Conservation (phyloP, 2,113 vertebrate species). For the Sorex fumeus region DNA sequence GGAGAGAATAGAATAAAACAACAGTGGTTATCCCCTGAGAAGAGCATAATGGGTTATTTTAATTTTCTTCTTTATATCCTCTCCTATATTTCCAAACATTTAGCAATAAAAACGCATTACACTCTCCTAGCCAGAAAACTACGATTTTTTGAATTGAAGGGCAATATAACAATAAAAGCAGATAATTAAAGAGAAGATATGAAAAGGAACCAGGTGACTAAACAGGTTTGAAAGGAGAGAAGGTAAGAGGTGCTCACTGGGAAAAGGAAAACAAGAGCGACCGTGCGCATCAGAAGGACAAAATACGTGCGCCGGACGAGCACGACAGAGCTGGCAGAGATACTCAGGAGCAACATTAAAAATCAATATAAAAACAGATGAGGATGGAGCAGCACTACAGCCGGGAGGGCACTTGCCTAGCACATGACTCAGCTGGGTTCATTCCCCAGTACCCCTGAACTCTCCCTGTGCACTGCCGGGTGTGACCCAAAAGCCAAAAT, state of each 20-base stretch:
- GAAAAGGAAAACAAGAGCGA: background rate
- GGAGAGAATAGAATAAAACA: conserved; percentile 28
- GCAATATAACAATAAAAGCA: conserved; percentile 59
- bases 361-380: background rate
- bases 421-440: background rate
- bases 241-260: conserved; percentile 11
- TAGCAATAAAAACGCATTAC: conserved; percentile 57
- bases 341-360: background rate
- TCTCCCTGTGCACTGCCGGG: no score
- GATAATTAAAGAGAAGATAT: conserved; percentile 33
- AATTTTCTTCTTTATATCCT: conserved; percentile 55
- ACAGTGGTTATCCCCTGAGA: conserved; percentile 1
- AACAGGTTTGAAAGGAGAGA: background rate
- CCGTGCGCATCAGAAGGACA: background rate
- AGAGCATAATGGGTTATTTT: conserved; percentile 56
- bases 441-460: no score
- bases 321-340: background rate
- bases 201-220: conserved; percentile 37
- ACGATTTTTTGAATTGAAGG: conserved; percentile 48
- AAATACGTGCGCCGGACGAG: background rate
- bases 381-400: background rate
- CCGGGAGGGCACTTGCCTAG: background rate
- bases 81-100: conserved; percentile 51
- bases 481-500: no score
- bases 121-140: conserved; percentile 42